phyloP scores from a whole-genome alignment of 2,797 vertebrate species.

The Notoglanidium macrostoma region DNA sequence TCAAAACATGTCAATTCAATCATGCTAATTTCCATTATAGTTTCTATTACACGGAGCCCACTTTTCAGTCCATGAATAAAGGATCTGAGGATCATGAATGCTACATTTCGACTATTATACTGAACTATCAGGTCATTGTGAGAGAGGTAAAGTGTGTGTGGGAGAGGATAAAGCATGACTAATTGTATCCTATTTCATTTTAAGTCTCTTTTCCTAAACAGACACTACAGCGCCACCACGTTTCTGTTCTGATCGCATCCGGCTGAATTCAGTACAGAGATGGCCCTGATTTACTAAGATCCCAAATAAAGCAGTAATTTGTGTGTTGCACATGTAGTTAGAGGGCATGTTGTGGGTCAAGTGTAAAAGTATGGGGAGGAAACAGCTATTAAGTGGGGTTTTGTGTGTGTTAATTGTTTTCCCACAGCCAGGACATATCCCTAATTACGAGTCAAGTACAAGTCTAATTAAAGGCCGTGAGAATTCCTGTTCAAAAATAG shows the following conservation, averaged over 20 bases:
- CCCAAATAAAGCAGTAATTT: neutral
- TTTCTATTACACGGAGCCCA: constrained; percentile 47
- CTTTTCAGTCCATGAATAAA: constrained; percentile 47
- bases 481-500: neutral
- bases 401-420: constrained; percentile 10
- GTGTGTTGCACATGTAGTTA: neutral
- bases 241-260: neutral
- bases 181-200: constrained; percentile 15
- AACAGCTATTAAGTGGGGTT: constrained; percentile 4
- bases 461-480: constrained; percentile 18
- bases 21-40: constrained; percentile 52
- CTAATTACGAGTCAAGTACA: constrained; percentile 18
- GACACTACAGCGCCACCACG: neutral
- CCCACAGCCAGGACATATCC: neutral
- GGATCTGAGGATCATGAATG: constrained; percentile 55
- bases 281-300: neutral
- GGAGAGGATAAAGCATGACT: constrained; percentile 15
- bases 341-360: constrained; percentile 9
- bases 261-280: neutral
- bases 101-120: constrained; percentile 49
- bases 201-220: neutral
- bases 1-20: constrained; percentile 59
- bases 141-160: neutral
- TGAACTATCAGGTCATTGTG: neutral
- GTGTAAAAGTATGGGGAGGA: constrained; percentile 1